These are phyloP conservation scores for Macroglossus sobrinus DNA, from an alignment of 2,113 vertebrate genomes.

Conservation along the genomic window DNA sequence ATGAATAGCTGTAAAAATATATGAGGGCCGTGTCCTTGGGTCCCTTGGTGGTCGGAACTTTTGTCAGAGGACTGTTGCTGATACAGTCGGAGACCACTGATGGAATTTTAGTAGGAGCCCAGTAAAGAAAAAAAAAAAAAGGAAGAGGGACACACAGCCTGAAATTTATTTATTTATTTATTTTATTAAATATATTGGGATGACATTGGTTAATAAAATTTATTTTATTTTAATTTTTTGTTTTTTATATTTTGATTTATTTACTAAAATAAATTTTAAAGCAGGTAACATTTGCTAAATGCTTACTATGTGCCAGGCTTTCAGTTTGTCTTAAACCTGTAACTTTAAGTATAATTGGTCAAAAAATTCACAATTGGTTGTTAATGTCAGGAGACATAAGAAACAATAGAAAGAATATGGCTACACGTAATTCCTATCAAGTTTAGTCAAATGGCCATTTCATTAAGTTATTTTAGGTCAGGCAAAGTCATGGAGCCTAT, in stretches of 20 bases:
- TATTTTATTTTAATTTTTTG: not conserved
- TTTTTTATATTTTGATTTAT: not conserved
- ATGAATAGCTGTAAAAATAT: not conserved
- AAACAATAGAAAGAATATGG: not conserved
- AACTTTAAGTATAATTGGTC: not conserved
- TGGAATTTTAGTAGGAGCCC: not conserved
- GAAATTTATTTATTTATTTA: not conserved
- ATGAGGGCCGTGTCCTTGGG: not conserved
- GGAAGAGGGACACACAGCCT: not conserved
- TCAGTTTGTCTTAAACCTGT: conserved; percentile 23
- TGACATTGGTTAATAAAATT: no score
- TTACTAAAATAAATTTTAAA: not conserved
- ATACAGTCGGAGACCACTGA: not conserved
- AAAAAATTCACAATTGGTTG: not conserved
- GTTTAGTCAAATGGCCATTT: not conserved
- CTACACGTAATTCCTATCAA: not conserved
- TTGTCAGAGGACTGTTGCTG: not conserved
- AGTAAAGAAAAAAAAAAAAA: not conserved
- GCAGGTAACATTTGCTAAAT: not conserved
- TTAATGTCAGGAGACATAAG: not conserved
- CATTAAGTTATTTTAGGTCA: not conserved
- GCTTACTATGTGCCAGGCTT: not conserved
- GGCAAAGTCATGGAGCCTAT: not conserved
- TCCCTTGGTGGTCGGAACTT: not conserved
- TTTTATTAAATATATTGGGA: not conserved